Conservation (phyloP, 2,797 vertebrate species). For the Sebastes melanostomus region DNA sequence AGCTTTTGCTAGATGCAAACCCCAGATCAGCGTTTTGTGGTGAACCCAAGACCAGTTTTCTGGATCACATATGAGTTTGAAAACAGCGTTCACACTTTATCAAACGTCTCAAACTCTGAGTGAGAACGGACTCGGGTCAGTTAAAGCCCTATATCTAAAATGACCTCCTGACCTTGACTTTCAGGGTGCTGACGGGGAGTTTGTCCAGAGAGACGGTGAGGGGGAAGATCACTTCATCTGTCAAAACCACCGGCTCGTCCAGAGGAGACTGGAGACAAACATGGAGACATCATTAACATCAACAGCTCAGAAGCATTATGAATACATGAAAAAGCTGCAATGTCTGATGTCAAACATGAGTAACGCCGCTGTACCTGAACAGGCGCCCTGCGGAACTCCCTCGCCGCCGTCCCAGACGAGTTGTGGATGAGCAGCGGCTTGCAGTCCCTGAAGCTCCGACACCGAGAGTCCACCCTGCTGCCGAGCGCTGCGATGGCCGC, state of each 20-base stretch:
- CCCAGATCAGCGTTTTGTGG: background rate
- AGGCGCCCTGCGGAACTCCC: constrained; percentile 81
- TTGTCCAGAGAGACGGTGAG: constrained; percentile 91
- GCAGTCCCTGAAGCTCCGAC: constrained; percentile 82
- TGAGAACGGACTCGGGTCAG: no score
- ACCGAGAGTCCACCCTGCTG: constrained; percentile 71
- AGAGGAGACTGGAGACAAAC: constrained; percentile 82
- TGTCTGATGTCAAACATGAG: background rate
- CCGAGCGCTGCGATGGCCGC: constrained; percentile 71
- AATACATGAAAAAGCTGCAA: no score
- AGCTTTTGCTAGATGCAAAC: no score
- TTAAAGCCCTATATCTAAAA: background rate
- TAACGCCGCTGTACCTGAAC: constrained; percentile 70
- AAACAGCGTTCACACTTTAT: background rate
- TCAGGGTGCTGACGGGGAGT: constrained; percentile 89
- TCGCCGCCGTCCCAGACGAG: constrained; percentile 66
- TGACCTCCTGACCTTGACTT: constrained; percentile 88
- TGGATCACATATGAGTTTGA: background rate
- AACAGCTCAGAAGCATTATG: no score
- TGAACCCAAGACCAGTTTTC: background rate
- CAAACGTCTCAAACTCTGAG: background rate
- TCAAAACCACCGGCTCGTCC: constrained; percentile 90
- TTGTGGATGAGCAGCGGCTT: constrained; percentile 86
- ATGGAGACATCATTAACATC: no score
- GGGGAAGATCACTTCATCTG: constrained; percentile 94